Percentiles rank a stretch among this genome's conserved stretches.
phyloP scores from a whole-genome alignment of 2,113 vertebrate species.

The Paraplagusia blochii region DNA sequence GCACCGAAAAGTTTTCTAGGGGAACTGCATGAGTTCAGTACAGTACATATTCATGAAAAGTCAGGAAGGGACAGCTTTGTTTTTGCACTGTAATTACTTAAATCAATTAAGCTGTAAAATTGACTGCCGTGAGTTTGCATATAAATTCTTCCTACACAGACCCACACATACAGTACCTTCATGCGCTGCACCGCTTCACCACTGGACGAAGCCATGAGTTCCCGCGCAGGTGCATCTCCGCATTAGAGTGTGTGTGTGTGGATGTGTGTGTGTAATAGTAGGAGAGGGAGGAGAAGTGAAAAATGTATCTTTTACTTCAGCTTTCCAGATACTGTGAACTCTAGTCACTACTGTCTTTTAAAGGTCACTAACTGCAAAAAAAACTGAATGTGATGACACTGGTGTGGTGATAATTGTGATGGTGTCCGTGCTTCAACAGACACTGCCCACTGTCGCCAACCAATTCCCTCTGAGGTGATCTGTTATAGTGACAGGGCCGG shows the following conservation, averaged over 20 bases:
- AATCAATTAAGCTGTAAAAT: no score
- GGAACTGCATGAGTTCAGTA: no score
- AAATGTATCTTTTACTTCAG: slow-evolving; percentile 41
- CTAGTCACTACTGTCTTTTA: slow-evolving; percentile 42
- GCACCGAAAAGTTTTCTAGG: no score
- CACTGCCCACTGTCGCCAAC: slow-evolving; percentile 53
- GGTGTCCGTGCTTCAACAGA: slow-evolving; percentile 41
- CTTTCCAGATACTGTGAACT: slow-evolving; percentile 41
- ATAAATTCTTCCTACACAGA: no score
- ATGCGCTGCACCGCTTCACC: slow-evolving; percentile 34
- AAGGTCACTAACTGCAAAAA: neutral
- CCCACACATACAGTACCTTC: slow-evolving; percentile 56
- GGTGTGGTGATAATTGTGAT: slow-evolving; percentile 21
- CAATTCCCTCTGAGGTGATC: slow-evolving; percentile 63
- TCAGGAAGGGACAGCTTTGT: no score
- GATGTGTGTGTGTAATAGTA: slow-evolving; percentile 19
- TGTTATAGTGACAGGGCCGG: slow-evolving; percentile 70
- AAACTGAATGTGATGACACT: slow-evolving; percentile 36
- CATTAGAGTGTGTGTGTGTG: slow-evolving; percentile 14
- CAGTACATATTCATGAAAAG: no score
- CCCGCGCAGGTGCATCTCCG: slow-evolving; percentile 43
- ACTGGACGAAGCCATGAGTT: slow-evolving; percentile 46
- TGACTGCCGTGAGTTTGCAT: no score
- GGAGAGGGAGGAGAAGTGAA: neutral
- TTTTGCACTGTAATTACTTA: no score